Percentiles rank a stretch among this genome's conserved stretches.
These are phyloP conservation scores for Meteorus sp. DNA, from an alignment of 1,140 invertebrate species.

Conservation along the genomic window DNA sequence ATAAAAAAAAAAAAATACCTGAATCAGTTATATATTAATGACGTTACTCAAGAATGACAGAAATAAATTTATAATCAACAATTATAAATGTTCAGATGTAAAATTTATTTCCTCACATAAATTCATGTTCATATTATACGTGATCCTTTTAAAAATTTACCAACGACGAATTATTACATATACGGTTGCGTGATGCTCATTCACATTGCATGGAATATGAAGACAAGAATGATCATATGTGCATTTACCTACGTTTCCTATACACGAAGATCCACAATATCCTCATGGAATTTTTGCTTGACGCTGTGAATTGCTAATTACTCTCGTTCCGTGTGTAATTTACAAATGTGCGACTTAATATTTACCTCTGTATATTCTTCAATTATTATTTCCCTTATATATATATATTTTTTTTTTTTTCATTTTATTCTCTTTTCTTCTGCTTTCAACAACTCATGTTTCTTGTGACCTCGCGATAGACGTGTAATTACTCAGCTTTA, in stretches of 20 bases:
- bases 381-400: slow-evolving; percentile 41
- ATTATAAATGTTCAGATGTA: too few species aligned
- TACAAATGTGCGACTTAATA: background rate
- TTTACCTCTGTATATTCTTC: slow-evolving; percentile 38
- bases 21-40: too few species aligned
- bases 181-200: slow-evolving; percentile 33
- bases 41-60: too few species aligned
- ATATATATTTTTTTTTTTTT: background rate
- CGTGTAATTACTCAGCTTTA: background rate
- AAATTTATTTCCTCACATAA: too few species aligned
- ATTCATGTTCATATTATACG: background rate
- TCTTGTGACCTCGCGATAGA: background rate
- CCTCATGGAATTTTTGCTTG: slow-evolving; percentile 28
- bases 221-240: slow-evolving; percentile 24
- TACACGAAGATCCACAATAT: background rate
- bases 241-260: background rate
- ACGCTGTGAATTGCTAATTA: slow-evolving; percentile 44
- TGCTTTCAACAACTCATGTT: background rate
- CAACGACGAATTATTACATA: background rate
- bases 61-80: too few species aligned
- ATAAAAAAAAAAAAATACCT: background rate
- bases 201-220: slow-evolving; percentile 40
- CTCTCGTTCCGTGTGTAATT: slow-evolving; percentile 29
- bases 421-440: background rate
- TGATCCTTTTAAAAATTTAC: background rate